Conservation (phyloP, 2,888 invertebrate genomes). For the Idaea straminata region DNA sequence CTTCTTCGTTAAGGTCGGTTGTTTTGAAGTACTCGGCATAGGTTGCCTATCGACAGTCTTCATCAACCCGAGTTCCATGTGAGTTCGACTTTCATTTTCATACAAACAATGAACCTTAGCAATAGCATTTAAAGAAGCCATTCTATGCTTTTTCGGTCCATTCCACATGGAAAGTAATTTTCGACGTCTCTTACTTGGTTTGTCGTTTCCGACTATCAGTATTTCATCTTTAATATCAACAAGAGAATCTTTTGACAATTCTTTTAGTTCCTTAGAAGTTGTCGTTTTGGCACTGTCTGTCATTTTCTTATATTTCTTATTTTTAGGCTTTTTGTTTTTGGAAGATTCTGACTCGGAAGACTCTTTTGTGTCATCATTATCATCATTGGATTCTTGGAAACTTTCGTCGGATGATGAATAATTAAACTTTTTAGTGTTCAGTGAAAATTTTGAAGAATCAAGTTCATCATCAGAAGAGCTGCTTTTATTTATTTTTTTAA, state of each 20-base stretch:
- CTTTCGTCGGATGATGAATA: slow-evolving; percentile 72
- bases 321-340: slow-evolving; percentile 62
- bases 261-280: slow-evolving; percentile 68
- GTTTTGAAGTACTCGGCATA: slow-evolving; percentile 77
- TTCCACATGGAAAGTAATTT: slow-evolving; percentile 85
- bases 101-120: slow-evolving; percentile 95
- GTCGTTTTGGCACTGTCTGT: slow-evolving; percentile 61
- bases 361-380: slow-evolving; percentile 71
- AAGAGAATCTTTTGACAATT: slow-evolving; percentile 70
- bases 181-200: slow-evolving; percentile 75
- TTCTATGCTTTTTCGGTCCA: slow-evolving; percentile 90
- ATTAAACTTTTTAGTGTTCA: slow-evolving; percentile 57
- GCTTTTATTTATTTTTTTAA: slow-evolving; percentile 57
- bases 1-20: slow-evolving; percentile 55
- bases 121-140: slow-evolving; percentile 92
- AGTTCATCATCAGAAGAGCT: slow-evolving; percentile 66
- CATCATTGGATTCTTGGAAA: slow-evolving; percentile 70
- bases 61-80: slow-evolving; percentile 81
- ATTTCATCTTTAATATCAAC: slow-evolving; percentile 67
- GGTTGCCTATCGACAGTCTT: slow-evolving; percentile 69
- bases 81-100: slow-evolving; percentile 91
- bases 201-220: slow-evolving; percentile 56
- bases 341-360: slow-evolving; percentile 64
- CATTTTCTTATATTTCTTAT: slow-evolving; percentile 67
- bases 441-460: slow-evolving; percentile 65